Evolutionary conservation across 2,888 invertebrate species (phyloP).

Genomic region (Beris morrisii): DNA sequence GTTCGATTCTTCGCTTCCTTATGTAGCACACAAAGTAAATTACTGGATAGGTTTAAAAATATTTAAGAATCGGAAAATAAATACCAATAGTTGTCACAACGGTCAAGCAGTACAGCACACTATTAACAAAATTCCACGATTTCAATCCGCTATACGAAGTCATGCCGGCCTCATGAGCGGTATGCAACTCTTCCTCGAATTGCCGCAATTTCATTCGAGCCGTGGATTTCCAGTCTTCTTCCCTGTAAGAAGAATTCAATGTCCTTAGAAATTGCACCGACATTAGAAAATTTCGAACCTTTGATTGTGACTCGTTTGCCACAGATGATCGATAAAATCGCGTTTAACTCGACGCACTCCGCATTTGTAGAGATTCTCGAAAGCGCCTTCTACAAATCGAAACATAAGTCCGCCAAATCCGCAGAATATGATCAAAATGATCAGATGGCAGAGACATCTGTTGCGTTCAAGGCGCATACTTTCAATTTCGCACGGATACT

Average conservation of each 20-base stretch:
- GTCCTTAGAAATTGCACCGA: not conserved
- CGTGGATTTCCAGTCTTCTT: slow-evolving; percentile 88
- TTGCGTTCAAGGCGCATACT: slow-evolving; percentile 63
- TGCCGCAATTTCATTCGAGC: slow-evolving; percentile 77
- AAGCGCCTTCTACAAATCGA: slow-evolving; percentile 79
- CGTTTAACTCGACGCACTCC: slow-evolving; percentile 84
- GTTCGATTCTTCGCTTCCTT: too few relatives aligned
- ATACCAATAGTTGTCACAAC: slow-evolving; percentile 89
- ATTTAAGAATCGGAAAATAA: slow-evolving; percentile 43
- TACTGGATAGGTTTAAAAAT: too few relatives aligned
- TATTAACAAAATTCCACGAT: slow-evolving; percentile 87
- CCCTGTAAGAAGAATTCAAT: slow-evolving; percentile 55
- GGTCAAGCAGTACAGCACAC: slow-evolving; percentile 82
- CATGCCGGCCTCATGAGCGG: slow-evolving; percentile 81
- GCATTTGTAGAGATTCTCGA: slow-evolving; percentile 85
- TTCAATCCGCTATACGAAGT: slow-evolving; percentile 81
- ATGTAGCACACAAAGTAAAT: too few relatives aligned
- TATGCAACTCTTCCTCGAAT: slow-evolving; percentile 84
- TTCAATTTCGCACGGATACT: slow-evolving; percentile 61
- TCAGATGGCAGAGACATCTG: slow-evolving; percentile 67
- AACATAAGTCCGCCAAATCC: slow-evolving; percentile 81
- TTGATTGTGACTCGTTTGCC: slow-evolving; percentile 79
- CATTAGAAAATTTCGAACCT: slow-evolving; percentile 51
- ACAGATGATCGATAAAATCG: slow-evolving; percentile 80
- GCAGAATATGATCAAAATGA: slow-evolving; percentile 72